phyloP scores from a whole-genome alignment of 2,113 vertebrate genomes.

The Todiramphus chloris region DNA sequence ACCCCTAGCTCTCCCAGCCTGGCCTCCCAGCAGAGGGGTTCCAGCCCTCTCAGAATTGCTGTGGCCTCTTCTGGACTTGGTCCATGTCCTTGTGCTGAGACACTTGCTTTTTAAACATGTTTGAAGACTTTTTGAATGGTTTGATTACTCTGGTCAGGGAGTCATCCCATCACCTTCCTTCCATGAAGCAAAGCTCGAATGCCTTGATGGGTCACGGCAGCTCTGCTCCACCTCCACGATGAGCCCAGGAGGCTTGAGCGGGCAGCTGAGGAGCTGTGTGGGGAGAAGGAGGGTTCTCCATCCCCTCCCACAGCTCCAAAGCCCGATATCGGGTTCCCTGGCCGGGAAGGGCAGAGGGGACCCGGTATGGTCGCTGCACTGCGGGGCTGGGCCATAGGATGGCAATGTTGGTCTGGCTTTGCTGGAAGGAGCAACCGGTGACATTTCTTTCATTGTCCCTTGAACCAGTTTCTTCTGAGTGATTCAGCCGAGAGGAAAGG shows the following conservation, averaged over 20 bases:
- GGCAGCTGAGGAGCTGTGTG: neutral
- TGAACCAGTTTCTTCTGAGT: neutral
- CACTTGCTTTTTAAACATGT: rapidly evolving
- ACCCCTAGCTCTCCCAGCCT: neutral
- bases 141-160: rapidly evolving
- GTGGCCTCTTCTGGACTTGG: neutral
- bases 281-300: neutral
- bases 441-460: neutral
- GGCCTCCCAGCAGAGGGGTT: neutral
- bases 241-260: neutral
- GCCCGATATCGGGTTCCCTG: rapidly evolving
- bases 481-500: neutral
- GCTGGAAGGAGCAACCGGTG: rapidly evolving
- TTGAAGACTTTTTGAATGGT: neutral
- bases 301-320: neutral
- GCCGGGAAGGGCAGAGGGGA: neutral
- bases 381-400: neutral
- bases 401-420: constrained; percentile 37
- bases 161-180: neutral
- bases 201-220: rapidly evolving
- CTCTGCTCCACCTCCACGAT: rapidly evolving
- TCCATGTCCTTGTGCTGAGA: neutral
- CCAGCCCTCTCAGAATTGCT: neutral
- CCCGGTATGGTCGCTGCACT: neutral
- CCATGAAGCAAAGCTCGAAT: rapidly evolving